Percentiles rank a stretch among this genome's conserved stretches.
Evolutionary conservation across 2,113 vertebrate species (phyloP).

Genomic region (Apaloderma vittatum): DNA sequence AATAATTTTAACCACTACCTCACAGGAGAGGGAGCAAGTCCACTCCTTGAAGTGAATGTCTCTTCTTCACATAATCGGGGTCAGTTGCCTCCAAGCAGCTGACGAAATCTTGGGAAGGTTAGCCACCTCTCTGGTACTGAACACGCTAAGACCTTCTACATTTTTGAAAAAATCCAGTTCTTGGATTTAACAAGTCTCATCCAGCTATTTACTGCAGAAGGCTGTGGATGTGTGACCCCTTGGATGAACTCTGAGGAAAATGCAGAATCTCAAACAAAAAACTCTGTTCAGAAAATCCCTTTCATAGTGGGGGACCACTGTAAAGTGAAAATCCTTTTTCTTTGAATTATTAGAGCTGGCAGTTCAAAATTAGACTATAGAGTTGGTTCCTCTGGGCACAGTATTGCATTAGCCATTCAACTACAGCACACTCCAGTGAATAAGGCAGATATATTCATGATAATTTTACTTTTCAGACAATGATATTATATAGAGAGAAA

Average conservation of each 20-base stretch:
- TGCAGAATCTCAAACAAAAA: conserved; percentile 18
- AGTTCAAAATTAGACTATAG: not conserved
- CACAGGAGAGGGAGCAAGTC: not conserved
- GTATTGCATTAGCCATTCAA: not conserved
- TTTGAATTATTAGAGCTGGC: not conserved
- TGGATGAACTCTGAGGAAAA: not conserved
- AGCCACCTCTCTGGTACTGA: not conserved
- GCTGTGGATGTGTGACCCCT: conserved; percentile 8
- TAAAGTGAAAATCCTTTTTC: not conserved
- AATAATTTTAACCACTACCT: not conserved
- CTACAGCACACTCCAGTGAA: not conserved
- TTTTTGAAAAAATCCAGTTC: accelerated
- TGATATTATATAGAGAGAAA: not conserved
- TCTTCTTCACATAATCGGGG: not conserved
- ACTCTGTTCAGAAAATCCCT: not conserved
- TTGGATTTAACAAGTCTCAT: not conserved
- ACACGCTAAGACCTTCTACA: not conserved
- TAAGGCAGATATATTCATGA: not conserved
- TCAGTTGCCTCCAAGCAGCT: not conserved
- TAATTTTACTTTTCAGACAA: not conserved
- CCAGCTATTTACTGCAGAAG: not conserved
- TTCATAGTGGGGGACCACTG: not conserved
- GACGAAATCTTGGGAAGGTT: not conserved
- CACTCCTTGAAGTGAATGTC: not conserved
- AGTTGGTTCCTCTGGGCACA: not conserved